Percentiles rank a stretch among this genome's conserved stretches.
Conservation (phyloP, 2,888 invertebrate genomes). For the Branchellion lobata region DNA sequence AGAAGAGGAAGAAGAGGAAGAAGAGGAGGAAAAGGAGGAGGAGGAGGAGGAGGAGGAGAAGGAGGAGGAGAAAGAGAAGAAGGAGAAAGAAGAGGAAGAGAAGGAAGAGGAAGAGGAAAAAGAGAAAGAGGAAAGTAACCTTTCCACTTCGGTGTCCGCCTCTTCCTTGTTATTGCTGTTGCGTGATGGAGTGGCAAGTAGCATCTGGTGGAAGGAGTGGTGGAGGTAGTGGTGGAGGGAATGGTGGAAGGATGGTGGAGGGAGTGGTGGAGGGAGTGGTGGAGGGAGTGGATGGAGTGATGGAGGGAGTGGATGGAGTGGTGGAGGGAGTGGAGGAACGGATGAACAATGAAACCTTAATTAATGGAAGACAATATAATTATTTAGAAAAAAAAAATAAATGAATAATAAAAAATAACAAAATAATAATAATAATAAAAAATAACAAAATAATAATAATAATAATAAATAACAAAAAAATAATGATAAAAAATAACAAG, state of each 20-base stretch:
- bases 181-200: conserved; percentile 72
- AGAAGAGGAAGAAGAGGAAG: neutral
- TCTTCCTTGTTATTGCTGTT: conserved; percentile 78
- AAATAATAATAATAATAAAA: neutral
- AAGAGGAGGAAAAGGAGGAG: neutral
- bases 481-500: neutral
- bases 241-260: too few species aligned
- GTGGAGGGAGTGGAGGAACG: neutral
- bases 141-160: conserved; percentile 65
- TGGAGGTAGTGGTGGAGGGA: conserved; percentile 54
- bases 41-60: conserved; percentile 34
- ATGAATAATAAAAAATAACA: neutral
- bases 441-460: neutral
- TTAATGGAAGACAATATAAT: neutral
- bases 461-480: neutral
- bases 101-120: conserved; percentile 26
- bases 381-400: neutral
- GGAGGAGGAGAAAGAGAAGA: conserved; percentile 26
- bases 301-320: too few species aligned
- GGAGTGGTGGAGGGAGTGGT: too few species aligned
- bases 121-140: conserved; percentile 33
- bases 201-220: conserved; percentile 33
- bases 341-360: neutral
- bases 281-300: too few species aligned
- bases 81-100: conserved; percentile 20